phyloP scores from a whole-genome alignment of 2,888 invertebrate species.

The Meloe dianella region DNA sequence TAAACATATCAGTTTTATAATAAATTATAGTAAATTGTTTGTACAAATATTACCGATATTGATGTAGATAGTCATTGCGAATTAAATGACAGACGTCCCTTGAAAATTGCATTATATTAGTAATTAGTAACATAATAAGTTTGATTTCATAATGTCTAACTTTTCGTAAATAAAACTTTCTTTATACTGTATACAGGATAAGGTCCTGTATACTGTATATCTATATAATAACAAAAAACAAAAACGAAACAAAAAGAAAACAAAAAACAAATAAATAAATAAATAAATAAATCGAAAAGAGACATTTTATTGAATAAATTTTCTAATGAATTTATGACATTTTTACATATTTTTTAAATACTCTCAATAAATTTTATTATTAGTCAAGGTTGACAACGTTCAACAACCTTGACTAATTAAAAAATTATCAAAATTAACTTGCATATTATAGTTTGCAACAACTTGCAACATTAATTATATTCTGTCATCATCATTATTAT shows the following conservation, averaged over 20 bases:
- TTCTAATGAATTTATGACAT: not conserved
- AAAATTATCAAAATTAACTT: conserved; percentile 39
- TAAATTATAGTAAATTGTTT: conserved; percentile 12
- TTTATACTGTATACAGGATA: no score
- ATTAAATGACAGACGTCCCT: conserved; percentile 16
- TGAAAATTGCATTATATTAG: conserved; percentile 14
- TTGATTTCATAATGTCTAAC: conserved; percentile 10
- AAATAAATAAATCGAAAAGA: not conserved
- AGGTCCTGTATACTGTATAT: no score
- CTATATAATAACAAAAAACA: no score
- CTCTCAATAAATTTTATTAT: conserved; percentile 13
- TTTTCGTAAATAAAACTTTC: conserved; percentile 2
- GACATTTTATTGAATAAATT: not conserved
- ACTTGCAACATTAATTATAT: conserved; percentile 1
- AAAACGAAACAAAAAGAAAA: no score
- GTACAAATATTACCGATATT: conserved; percentile 15
- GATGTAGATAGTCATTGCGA: conserved; percentile 16
- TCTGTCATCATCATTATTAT: no score
- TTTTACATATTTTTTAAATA: no score
- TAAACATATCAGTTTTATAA: conserved; percentile 8
- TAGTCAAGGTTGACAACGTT: conserved; percentile 46
- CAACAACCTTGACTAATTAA: conserved; percentile 43
- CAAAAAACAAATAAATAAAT: no score
- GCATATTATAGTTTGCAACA: not conserved
- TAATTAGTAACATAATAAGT: conserved; percentile 11